A percentile compares a stretch with the other conserved stretches of the same genome.
Conservation (phyloP, 2,888 invertebrate genomes). For the Cheilosia urbana region DNA sequence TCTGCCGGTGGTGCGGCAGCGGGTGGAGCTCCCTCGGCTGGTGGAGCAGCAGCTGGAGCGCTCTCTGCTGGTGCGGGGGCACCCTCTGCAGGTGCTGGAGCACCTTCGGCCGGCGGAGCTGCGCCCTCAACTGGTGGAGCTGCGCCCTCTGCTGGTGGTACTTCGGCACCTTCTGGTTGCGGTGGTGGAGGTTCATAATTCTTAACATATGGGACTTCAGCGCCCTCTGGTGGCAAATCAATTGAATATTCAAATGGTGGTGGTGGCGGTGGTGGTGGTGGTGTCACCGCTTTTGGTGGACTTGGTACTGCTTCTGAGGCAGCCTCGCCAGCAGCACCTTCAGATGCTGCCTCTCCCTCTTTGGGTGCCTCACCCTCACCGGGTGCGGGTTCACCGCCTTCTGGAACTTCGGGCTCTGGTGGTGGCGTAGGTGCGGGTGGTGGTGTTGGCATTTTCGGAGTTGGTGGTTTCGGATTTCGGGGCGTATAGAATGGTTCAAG, state of each 20-base stretch:
- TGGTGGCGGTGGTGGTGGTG: constrained; percentile 84
- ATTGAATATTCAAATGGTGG: constrained; percentile 84
- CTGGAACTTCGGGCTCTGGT: constrained; percentile 81
- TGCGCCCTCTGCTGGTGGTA: constrained; percentile 78
- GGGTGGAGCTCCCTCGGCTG: constrained; percentile 63
- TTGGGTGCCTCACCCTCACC: constrained; percentile 79
- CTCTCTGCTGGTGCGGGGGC: constrained; percentile 77
- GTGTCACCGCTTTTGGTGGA: constrained; percentile 82
- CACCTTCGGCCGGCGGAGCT: constrained; percentile 79
- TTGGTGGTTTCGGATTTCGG: constrained; percentile 84
- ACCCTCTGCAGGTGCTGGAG: constrained; percentile 79
- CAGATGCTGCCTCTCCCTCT: constrained; percentile 76
- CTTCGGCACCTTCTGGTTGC: constrained; percentile 80
- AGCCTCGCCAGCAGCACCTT: constrained; percentile 76
- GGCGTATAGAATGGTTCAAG: constrained; percentile 85
- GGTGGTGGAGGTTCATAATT: constrained; percentile 83
- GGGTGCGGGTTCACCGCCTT: constrained; percentile 78
- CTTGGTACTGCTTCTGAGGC: constrained; percentile 77
- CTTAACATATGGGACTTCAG: constrained; percentile 84
- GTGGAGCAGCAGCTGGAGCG: constrained; percentile 74
- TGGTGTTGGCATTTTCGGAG: constrained; percentile 82
- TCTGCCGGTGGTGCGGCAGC: constrained; percentile 77
- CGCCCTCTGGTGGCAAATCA: constrained; percentile 84
- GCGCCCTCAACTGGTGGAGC: constrained; percentile 81
- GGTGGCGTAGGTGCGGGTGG: constrained; percentile 82